Percentiles rank a stretch among this genome's conserved stretches.
Evolutionary conservation across 2,797 vertebrate genomes (phyloP).

Genomic region (Peromyscus attwateri): DNA sequence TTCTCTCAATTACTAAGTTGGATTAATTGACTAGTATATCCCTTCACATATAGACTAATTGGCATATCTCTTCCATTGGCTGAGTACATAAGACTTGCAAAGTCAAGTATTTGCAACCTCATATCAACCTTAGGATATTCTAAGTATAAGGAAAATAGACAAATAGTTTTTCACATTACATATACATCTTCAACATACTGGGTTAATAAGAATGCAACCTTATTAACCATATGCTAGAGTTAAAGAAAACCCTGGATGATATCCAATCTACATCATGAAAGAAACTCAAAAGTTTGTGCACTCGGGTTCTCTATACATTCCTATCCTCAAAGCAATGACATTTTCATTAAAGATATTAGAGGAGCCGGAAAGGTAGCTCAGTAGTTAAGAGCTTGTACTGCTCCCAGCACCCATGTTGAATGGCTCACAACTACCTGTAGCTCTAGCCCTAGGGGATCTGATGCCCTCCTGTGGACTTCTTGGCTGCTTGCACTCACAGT

Average conservation of each 20-base stretch:
- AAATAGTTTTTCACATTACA: neutral
- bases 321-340: slow-evolving; percentile 9
- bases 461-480: neutral
- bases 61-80: neutral
- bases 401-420: neutral
- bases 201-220: neutral
- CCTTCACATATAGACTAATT: neutral
- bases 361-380: neutral
- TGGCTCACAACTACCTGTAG: neutral
- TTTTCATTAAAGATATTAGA: neutral
- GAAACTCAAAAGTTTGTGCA: neutral
- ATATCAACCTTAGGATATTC: neutral
- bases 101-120: neutral
- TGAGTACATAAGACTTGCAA: neutral
- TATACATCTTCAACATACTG: neutral
- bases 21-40: neutral
- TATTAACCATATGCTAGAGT: neutral
- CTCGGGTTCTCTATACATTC: neutral
- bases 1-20: neutral
- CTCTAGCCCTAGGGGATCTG: neutral
- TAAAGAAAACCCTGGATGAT: neutral
- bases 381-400: neutral
- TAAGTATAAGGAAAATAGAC: slow-evolving; percentile 8
- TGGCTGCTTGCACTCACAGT: neutral
- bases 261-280: neutral